Evolutionary conservation across 1,140 invertebrate species (phyloP), one percentile per base, ranked within the genome.

Genomic region (Bombus turneri): DNA sequence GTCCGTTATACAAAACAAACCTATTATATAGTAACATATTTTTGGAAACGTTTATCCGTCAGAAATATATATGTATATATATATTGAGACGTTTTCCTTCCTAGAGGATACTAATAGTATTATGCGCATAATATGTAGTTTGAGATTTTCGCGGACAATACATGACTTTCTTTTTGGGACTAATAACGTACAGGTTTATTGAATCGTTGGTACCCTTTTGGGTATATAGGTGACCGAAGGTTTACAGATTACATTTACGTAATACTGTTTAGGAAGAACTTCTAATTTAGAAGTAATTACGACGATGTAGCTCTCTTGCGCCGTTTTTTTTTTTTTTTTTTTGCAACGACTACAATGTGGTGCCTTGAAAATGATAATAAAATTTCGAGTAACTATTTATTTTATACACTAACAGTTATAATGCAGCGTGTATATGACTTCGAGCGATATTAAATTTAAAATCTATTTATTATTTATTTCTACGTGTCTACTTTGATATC

Each of bases 381-480:
- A 77, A 64, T 87, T 66, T 77, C 59, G 57, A 71, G 62, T 85
- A 85, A 85, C 31, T 88, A 88, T 89, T 91, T 91, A 90, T 88
- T 89, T 84, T 91, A 87, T 88, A 86, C 69, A 53, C 53, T 91
- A 87, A 91, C 78, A 79, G 72, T 66, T 91, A 88, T 87, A 78
- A 85, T 78, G 88, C 78, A 90, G 88, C 89, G 90, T 93, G 92
- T 91, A 92, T 92, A 91, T 92, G 93, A 92, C 87, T 92, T 87
- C 41, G 75, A 93, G 87, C 78, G 92, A 91, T 84, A 90, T 92
- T 86, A 87, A 94, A 94, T 92, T 75, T 89, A 84, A 89, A 91
- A 92, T 86, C 68, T 94, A 95, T 95, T 95, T 95, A 95, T 95
- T 95, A 95, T 95, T 95, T 94, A 95, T 94, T 94, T 91, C 92